phyloP scores from a whole-genome alignment of 2,888 invertebrate genomes.

The Eupithecia tripunctaria region DNA sequence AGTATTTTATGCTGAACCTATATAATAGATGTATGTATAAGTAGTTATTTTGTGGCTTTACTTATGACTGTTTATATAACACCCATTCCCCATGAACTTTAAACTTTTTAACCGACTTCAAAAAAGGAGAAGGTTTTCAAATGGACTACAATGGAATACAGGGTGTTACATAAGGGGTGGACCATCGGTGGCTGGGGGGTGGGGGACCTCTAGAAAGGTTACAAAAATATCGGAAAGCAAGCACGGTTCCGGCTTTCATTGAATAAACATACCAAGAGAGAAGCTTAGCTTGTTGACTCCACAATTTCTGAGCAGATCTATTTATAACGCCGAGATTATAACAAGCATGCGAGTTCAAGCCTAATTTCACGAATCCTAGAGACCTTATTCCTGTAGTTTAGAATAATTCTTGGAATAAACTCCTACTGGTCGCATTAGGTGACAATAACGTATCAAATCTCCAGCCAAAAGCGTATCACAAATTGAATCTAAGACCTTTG shows the following conservation, averaged over 20 bases:
- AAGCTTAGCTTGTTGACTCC: neutral
- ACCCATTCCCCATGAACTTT: neutral
- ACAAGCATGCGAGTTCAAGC: neutral
- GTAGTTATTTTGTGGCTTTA: neutral
- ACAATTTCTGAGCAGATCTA: neutral
- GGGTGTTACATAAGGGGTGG: too few relatives aligned
- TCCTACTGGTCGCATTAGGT: neutral
- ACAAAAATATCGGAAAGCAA: neutral
- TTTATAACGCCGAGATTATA: neutral
- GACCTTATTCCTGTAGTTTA: neutral
- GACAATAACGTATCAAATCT: slow-evolving; percentile 11
- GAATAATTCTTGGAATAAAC: neutral
- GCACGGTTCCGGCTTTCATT: too few relatives aligned
- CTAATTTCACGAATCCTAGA: neutral
- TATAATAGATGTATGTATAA: too few relatives aligned
- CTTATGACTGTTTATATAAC: neutral
- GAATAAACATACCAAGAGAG: neutral
- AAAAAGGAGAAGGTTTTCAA: too few relatives aligned
- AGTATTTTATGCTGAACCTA: too few relatives aligned
- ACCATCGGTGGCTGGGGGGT: too few relatives aligned
- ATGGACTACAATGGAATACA: too few relatives aligned
- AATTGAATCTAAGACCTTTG: slow-evolving; percentile 31
- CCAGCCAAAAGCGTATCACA: slow-evolving; percentile 23
- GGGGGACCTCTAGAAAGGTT: neutral
- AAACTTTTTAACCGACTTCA: neutral